Percentiles rank a stretch among this genome's conserved stretches.
These are phyloP conservation scores for Henricia sp. DNA, from an alignment of 53 echinoderm and acorn worm species.

Conservation along the genomic window DNA sequence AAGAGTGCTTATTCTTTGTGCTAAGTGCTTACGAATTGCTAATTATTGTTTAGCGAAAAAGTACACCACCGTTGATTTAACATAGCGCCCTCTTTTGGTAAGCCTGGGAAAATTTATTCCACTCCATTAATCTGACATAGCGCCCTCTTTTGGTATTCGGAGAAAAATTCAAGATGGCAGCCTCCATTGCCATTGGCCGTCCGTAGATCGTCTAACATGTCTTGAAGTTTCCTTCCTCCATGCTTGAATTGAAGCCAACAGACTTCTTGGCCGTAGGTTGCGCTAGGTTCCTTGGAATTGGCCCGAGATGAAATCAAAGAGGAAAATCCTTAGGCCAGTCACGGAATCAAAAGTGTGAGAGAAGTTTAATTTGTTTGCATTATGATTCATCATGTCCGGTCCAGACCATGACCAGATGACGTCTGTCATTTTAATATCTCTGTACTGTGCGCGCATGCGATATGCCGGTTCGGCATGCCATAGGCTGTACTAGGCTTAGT, in stretches of 20 bases:
- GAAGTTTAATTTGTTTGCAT: too few relatives aligned
- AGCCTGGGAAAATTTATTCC: too few relatives aligned
- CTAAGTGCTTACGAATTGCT: conserved; percentile 53
- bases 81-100: conserved; percentile 52
- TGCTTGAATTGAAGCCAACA: too few relatives aligned
- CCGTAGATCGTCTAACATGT: too few relatives aligned
- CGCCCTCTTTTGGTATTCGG: conserved; percentile 50
- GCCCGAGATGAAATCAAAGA: conserved; percentile 24
- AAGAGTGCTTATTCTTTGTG: conserved; percentile 43
- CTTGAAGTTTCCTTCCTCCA: not conserved
- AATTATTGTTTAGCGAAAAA: conserved; percentile 64
- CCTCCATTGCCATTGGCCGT: conserved; percentile 10
- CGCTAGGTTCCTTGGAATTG: not conserved
- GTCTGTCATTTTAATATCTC: too few relatives aligned
- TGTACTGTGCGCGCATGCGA: too few relatives aligned
- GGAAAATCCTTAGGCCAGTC: conserved; percentile 19
- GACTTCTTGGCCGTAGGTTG: not conserved
- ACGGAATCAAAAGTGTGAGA: conserved; percentile 37
- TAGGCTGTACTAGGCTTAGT: too few relatives aligned
- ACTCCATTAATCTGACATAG: conserved; percentile 13
- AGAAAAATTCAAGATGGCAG: conserved; percentile 45
- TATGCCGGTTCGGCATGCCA: too few relatives aligned
- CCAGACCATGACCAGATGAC: too few relatives aligned
- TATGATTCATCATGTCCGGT: too few relatives aligned
- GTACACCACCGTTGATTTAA: conserved; percentile 17